phyloP scores from a whole-genome alignment of 2,113 vertebrate genomes.

The Neolamprologus brichardi region DNA sequence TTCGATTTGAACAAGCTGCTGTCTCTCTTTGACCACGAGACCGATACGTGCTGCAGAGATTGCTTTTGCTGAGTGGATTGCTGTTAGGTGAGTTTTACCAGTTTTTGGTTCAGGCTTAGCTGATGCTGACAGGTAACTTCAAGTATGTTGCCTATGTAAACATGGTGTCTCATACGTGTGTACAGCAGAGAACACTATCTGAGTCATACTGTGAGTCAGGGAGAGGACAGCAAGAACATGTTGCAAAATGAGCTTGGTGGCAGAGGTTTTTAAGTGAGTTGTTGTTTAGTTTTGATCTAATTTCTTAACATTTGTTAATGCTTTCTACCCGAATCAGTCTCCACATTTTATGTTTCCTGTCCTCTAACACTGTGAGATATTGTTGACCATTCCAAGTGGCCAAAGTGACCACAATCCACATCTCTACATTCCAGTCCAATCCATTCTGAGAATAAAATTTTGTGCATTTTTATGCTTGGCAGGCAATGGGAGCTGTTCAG shows the following conservation, averaged over 20 bases:
- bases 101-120: constrained; percentile 60
- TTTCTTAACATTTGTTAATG: not conserved
- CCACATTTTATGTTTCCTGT: not conserved
- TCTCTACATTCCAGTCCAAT: constrained; percentile 34
- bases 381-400: constrained; percentile 10
- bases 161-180: constrained; percentile 4
- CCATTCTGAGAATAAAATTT: constrained; percentile 3
- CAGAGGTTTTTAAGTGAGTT: not conserved
- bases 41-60: not conserved
- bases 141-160: constrained; percentile 65
- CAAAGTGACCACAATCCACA: constrained; percentile 42
- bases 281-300: not conserved
- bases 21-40: not conserved
- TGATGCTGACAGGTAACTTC: constrained; percentile 38
- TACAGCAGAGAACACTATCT: not conserved
- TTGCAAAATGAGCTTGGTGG: not conserved
- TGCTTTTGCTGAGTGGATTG: constrained; percentile 61
- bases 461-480: constrained; percentile 37
- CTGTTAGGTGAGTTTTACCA: constrained; percentile 66
- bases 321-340: not conserved
- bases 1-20: not conserved
- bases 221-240: not conserved
- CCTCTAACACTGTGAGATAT: constrained; percentile 12
- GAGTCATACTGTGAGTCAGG: not conserved
- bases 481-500: constrained; percentile 26